Conservation (phyloP, 2,888 invertebrate genomes). For the Nyleta sp. region DNA sequence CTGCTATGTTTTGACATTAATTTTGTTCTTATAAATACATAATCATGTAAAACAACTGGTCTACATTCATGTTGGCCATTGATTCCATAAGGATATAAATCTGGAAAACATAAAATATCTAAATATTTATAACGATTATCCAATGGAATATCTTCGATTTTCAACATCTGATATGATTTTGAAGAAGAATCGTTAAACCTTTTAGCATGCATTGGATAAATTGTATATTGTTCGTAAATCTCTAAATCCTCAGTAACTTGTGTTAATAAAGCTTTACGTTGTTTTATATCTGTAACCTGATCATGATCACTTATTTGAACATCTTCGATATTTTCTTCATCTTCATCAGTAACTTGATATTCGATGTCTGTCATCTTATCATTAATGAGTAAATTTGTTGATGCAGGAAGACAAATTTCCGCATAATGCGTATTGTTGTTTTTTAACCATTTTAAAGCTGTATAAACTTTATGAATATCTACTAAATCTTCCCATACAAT, state of each 20-base stretch:
- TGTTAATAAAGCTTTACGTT: constrained; percentile 2
- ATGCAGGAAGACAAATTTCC: not conserved
- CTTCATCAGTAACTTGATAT: not conserved
- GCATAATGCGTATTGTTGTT: constrained; percentile 62
- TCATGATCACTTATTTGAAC: too few relatives aligned
- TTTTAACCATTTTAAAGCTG: constrained; percentile 70
- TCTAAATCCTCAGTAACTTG: too few relatives aligned
- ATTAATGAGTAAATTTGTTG: not conserved
- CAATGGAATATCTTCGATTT: constrained; percentile 64
- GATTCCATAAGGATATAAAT: constrained; percentile 55
- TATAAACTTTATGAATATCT: constrained; percentile 7
- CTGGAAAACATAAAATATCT: constrained; percentile 66
- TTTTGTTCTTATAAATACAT: constrained; percentile 64
- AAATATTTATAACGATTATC: constrained; percentile 52
- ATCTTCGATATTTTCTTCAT: not conserved
- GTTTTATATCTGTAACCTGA: not conserved
- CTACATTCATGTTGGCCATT: constrained; percentile 64
- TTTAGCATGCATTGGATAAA: constrained; percentile 64
- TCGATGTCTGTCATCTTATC: not conserved
- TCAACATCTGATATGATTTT: constrained; percentile 68
- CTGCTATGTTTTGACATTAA: constrained; percentile 67
- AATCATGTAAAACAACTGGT: constrained; percentile 49
- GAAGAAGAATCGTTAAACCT: constrained; percentile 62
- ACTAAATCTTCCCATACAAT: constrained; percentile 61
- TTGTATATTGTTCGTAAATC: constrained; percentile 42